Conservation (phyloP, 2,797 vertebrate species). For the Zenarchopterus dispar region DNA sequence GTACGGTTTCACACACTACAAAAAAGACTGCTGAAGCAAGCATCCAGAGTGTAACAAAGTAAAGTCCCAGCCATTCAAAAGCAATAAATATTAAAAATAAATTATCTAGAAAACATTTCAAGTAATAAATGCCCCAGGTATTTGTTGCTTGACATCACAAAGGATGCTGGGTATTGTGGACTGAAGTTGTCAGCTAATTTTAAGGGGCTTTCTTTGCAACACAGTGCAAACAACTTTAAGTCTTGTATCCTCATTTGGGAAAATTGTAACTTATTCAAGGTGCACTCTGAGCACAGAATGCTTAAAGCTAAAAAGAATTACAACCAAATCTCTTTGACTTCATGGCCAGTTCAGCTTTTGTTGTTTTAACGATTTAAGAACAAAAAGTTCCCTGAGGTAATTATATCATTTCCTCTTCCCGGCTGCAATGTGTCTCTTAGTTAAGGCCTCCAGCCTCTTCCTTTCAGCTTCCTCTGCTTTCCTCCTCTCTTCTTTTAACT, state of each 20-base stretch:
- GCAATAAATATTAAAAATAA: constrained; percentile 84
- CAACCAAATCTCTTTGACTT: constrained; percentile 9
- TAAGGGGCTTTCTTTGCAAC: constrained; percentile 9
- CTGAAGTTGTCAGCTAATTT: constrained; percentile 19
- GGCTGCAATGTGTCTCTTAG: constrained; percentile 72
- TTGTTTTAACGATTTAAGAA: constrained; percentile 8
- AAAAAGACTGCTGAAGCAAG: constrained; percentile 29
- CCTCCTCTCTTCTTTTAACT: constrained; percentile 90
- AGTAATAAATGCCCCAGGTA: constrained; percentile 66
- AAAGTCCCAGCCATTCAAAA: constrained; percentile 40
- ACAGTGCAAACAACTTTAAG: not conserved
- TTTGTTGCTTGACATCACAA: constrained; percentile 38
- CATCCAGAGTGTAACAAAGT: constrained; percentile 51
- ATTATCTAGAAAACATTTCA: constrained; percentile 74
- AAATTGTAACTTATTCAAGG: constrained; percentile 37
- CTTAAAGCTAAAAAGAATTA: constrained; percentile 18
- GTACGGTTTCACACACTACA: constrained; percentile 23
- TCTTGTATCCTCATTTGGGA: constrained; percentile 3
- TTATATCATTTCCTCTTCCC: constrained; percentile 74
- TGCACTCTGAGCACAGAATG: constrained; percentile 37
- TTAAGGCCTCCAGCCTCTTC: constrained; percentile 81
- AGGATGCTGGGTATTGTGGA: constrained; percentile 27
- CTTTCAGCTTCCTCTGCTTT: constrained; percentile 90
- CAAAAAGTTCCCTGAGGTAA: constrained; percentile 32
- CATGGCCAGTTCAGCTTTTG: constrained; percentile 4